Conservation (phyloP, 2,888 invertebrate species). For the Glaucopsyche alexis region DNA sequence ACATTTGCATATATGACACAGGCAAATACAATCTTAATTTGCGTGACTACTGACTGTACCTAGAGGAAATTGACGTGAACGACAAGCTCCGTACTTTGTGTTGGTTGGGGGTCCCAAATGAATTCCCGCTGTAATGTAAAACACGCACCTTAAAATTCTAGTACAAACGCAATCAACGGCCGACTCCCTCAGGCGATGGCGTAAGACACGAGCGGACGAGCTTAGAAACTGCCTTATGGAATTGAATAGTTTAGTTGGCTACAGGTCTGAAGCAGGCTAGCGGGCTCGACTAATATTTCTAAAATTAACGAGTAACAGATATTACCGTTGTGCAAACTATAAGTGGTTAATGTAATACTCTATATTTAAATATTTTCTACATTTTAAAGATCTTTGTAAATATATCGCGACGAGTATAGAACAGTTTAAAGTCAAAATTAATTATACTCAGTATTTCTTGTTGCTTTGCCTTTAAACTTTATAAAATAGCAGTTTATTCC, state of each 20-base stretch:
- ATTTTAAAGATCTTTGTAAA: too few species aligned
- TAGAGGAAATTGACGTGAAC: neutral
- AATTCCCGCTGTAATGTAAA: constrained; percentile 49
- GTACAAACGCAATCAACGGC: constrained; percentile 58
- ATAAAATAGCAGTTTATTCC: too few species aligned
- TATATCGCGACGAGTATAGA: too few species aligned
- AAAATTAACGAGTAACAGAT: too few species aligned
- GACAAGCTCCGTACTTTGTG: neutral
- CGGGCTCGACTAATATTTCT: too few species aligned
- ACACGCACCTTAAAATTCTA: constrained; percentile 55
- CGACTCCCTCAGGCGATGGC: constrained; percentile 38
- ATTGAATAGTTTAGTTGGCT: too few species aligned
- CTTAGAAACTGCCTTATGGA: neutral
- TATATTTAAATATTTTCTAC: too few species aligned
- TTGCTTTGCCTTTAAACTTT: too few species aligned
- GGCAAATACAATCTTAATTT: neutral
- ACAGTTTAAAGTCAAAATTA: too few species aligned
- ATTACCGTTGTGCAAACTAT: too few species aligned
- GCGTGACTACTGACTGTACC: neutral
- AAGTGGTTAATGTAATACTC: too few species aligned
- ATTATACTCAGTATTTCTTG: too few species aligned
- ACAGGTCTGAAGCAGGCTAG: neutral
- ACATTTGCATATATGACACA: neutral
- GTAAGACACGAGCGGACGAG: constrained; percentile 19
- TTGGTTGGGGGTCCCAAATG: constrained; percentile 38